Evolutionary conservation across 2,113 vertebrate species (phyloP).

Genomic region (Willisornis vidua): DNA sequence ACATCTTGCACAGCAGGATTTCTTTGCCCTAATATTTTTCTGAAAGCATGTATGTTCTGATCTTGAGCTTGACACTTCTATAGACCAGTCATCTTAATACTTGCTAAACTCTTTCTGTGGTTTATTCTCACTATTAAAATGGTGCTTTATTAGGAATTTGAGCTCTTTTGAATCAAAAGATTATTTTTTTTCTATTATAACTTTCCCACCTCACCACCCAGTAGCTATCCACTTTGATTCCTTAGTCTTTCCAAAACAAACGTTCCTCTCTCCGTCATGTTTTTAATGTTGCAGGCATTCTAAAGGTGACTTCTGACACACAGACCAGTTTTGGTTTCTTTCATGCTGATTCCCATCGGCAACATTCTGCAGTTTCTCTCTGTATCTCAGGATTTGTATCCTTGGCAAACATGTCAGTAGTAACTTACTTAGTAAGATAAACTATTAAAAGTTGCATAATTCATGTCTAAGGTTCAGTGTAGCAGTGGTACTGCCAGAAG

Average conservation of each 20-base stretch:
- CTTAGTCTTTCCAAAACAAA: not conserved
- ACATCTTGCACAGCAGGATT: not conserved
- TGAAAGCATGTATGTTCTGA: not conserved
- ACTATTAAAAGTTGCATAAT: not conserved
- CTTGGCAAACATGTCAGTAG: not conserved
- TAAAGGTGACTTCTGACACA: not conserved
- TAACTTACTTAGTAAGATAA: not conserved
- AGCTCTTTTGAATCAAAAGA: not conserved
- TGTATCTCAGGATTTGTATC: not conserved
- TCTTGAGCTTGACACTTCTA: not conserved
- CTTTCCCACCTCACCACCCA: not conserved
- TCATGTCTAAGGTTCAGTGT: not conserved
- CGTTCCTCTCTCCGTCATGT: not conserved
- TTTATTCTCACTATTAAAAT: not conserved
- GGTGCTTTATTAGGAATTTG: not conserved
- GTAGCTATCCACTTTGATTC: not conserved
- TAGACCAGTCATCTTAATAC: not conserved
- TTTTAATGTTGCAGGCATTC: not conserved
- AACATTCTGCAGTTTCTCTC: not conserved
- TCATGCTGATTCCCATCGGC: not conserved
- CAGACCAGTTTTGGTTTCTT: not conserved
- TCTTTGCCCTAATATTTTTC: not conserved
- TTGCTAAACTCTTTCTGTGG: not conserved
- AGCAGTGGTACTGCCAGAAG: not conserved
- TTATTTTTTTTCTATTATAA: not conserved